Evolutionary conservation across 2,113 vertebrate genomes (phyloP), one percentile per base, ranked within the genome.

Genomic region (Promerops cafer): DNA sequence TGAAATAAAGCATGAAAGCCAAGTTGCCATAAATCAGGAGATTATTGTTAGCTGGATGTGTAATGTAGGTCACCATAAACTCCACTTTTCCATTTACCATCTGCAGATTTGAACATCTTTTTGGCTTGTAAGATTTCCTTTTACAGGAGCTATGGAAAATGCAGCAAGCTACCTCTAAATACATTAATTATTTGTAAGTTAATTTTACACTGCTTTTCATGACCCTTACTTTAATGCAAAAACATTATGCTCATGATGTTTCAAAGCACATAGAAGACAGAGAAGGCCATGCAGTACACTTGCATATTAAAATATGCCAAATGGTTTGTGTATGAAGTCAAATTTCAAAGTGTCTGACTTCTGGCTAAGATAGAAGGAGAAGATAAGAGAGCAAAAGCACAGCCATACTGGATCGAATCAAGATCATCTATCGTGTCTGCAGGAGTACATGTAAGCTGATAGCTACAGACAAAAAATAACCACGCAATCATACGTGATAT

Each of bases 51-150:
- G 19, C 53, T 93, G 44, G 31, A 33, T 61, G 13, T 57, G 4
- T 76, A 54, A 74, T 7, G 3, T 22, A 12, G 6, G 14, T 92
- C 57, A 45, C 40, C 0, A 0, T 69, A 60, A 80, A 59, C n/a
- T 86, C 45, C 53, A 33, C 4, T 65, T 65, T 50, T 77, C 18
- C 9, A 7, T 86, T 92, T 92, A 22, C 16, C 11, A 35, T 74
- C 21, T 90, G 63, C 16, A 44, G 40, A 54, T 56, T 49, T 78
- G 18, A 68, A 42, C 0, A 1, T 40, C 6, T 59, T 26, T 83
- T 86, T 93, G 52, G 47, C 24, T 74, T 49, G 10, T 16, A 31
- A 65, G 30, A 53, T 57, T 87, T 77, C 18, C 33, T 81, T 80
- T 77, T 65, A 53, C 12, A 24, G 30, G 54, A 81, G 50, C 33